Conservation (phyloP, 2,797 vertebrate genomes). For the Amblyopsis hoosieri region DNA sequence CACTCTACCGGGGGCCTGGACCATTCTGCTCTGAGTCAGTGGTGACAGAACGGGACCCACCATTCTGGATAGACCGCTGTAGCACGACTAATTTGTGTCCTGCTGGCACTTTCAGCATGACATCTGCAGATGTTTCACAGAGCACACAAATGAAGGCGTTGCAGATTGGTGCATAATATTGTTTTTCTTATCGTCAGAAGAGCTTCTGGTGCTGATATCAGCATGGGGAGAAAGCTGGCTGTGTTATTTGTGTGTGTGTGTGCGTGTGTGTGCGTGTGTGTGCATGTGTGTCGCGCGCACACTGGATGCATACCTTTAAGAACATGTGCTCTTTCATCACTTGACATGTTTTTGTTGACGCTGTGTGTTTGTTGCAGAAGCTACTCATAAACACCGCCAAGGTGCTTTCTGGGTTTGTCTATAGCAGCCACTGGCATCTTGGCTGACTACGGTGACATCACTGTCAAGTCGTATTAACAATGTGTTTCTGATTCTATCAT, state of each 20-base stretch:
- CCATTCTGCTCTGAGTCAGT: no score
- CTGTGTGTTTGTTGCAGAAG: neutral
- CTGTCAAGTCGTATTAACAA: no score
- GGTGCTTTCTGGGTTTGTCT: neutral
- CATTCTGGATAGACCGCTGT: no score
- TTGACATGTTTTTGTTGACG: neutral
- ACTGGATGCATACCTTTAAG: neutral
- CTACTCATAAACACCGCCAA: neutral
- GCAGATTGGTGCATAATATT: neutral
- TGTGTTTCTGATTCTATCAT: no score
- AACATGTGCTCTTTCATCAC: conserved; percentile 1
- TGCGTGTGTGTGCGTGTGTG: conserved; percentile 41
- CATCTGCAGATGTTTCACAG: no score
- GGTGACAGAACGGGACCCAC: no score
- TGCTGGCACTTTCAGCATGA: no score
- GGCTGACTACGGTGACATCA: no score
- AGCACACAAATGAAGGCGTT: no score
- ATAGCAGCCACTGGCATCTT: neutral
- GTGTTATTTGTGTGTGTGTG: conserved; percentile 34
- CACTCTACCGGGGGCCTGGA: no score
- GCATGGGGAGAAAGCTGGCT: neutral
- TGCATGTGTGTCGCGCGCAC: conserved; percentile 5
- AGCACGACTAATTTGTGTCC: no score
- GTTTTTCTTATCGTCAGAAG: neutral
- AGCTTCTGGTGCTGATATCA: conserved; percentile 10